A percentile compares a stretch with the other conserved stretches of the same genome.
Evolutionary conservation across 2,797 vertebrate genomes (phyloP).

Genomic region (Arvicola amphibius): DNA sequence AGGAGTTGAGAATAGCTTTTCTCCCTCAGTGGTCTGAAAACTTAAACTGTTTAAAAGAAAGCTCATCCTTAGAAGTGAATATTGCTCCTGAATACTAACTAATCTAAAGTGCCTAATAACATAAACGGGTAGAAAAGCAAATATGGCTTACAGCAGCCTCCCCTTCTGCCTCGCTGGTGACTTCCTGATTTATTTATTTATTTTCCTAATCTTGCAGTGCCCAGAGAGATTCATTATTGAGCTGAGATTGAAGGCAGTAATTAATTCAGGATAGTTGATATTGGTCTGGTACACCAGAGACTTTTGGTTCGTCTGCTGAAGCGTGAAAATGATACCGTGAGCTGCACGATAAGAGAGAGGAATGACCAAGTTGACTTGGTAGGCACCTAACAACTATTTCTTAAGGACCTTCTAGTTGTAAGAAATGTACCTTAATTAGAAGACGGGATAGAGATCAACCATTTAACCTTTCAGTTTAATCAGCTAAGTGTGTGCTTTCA

Average conservation of each 20-base stretch:
- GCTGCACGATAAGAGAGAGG: conserved; percentile 55
- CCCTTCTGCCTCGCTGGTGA: conserved; percentile 50
- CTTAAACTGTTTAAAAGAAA: conserved; percentile 48
- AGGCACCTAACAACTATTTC: conserved; percentile 59
- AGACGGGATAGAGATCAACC: conserved; percentile 8
- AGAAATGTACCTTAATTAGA: conserved; percentile 69
- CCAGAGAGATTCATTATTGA: conserved; percentile 90
- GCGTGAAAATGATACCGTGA: conserved; percentile 79
- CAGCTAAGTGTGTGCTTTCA: conserved; percentile 32
- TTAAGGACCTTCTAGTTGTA: conserved; percentile 23
- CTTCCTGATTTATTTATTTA: conserved; percentile 28
- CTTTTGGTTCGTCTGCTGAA: conserved; percentile 76
- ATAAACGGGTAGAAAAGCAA: background rate
- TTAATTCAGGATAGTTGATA: conserved; percentile 89
- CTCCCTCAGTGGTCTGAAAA: conserved; percentile 50
- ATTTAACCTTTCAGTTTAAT: conserved; percentile 58
- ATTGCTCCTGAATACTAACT: conserved; percentile 56
- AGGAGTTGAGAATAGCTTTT: conserved; percentile 44
- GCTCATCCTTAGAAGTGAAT: conserved; percentile 43
- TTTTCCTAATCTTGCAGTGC: conserved; percentile 83
- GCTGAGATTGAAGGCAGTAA: conserved; percentile 86
- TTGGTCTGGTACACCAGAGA: conserved; percentile 88
- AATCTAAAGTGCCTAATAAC: conserved; percentile 40
- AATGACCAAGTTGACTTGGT: conserved; percentile 65
- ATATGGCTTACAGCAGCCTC: conserved; percentile 18